A percentile compares a stretch with the other conserved stretches of the same genome.
phyloP scores from a whole-genome alignment of 2,113 vertebrate species.

The Quiscalus mexicanus region DNA sequence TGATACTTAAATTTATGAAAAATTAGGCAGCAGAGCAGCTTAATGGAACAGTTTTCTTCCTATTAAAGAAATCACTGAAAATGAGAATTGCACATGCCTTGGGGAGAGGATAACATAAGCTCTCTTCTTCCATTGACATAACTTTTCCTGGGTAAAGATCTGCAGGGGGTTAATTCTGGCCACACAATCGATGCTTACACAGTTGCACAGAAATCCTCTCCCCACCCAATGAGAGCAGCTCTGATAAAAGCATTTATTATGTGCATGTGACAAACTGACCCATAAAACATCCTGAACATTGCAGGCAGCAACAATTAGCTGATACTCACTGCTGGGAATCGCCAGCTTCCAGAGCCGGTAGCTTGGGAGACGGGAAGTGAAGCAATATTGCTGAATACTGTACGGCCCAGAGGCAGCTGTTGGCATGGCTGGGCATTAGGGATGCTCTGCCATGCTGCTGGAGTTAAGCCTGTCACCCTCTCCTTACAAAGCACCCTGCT shows the following conservation, averaged over 20 bases:
- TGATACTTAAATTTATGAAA: neutral
- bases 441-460: conserved; percentile 11
- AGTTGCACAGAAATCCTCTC: neutral
- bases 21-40: neutral
- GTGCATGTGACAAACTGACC: neutral
- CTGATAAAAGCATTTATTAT: conserved; percentile 27
- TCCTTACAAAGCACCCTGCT: neutral
- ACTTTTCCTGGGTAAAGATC: neutral
- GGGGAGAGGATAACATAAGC: neutral
- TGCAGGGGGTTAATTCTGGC: neutral
- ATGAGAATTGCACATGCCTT: neutral
- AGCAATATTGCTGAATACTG: neutral
- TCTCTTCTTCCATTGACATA: neutral
- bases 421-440: fast-evolving
- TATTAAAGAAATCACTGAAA: neutral
- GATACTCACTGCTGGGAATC: neutral
- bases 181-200: neutral
- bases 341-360: neutral
- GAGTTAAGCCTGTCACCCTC: neutral
- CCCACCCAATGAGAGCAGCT: neutral
- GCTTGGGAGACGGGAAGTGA: neutral
- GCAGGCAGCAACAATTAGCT: neutral
- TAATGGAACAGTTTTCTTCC: neutral
- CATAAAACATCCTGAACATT: neutral
- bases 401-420: neutral